Base-by-base conservation (phyloP, 2,888 invertebrate genomes). In the Tiliacea citrago region DNA sequence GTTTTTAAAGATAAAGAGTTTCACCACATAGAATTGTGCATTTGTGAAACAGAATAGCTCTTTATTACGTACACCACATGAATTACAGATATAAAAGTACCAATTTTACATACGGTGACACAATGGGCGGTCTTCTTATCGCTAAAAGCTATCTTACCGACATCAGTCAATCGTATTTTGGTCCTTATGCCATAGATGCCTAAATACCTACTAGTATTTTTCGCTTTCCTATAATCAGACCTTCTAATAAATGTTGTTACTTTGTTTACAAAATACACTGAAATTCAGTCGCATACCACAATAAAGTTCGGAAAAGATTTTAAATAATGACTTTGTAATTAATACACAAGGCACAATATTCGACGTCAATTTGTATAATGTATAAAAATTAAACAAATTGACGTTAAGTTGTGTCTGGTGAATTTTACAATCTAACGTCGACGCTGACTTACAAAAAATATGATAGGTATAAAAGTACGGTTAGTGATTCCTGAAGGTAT, bases 191-290 rank as follows among this genome's bases (percentile, higher is more conserved):
- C n/a, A n/a, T 39, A 39, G 39, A 39, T 39, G 39, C 39, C 39
- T 39, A 6, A 39, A 39, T 39, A 39, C 39, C 39, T 39, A 39
- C 5, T 39, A 39, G 6, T 39, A 5, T 39, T 29, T 29, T 29
- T 39, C 39, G 7, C 5, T 39, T 39, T 39, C 39, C 39, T 39
- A 39, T 39, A 39, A 7, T 39, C 7, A 39, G 29, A 29, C 51
- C 61, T 49, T 10, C 10, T 47, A 42, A 63, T 60, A 68, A 58
- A 75, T 51, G 8, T 18, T 21, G 39, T 45, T 57, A 70, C 66
- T 62, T 66, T 69, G 61, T 82, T 49, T 68, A 69, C 29, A 71
- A 75, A 61, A 60, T 60, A 39, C 67, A 13, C 35, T 58, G n/a
- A 51, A 58, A 21, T 29, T 76, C 35, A 47, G 29, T 0, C 13